Conservation (phyloP, 2,888 invertebrate genomes). For the Drosophila ustulata region DNA sequence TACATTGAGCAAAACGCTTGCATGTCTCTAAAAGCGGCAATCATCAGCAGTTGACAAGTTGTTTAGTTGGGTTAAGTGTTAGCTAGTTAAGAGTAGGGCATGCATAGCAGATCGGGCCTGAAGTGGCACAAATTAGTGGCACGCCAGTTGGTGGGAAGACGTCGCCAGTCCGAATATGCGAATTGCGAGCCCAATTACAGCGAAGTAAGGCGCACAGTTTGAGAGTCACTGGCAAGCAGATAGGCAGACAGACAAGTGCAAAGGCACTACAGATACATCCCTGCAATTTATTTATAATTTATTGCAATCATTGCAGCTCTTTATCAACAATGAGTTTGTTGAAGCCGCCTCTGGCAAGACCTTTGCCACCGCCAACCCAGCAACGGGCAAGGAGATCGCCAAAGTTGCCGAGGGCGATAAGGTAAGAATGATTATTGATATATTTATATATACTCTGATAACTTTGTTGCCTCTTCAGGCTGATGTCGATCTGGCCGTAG, state of each 20-base stretch:
- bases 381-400: conserved; percentile 90
- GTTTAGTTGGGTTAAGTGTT: conserved; percentile 26
- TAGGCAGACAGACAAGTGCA: not conserved
- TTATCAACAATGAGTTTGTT: conserved; percentile 93
- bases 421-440: conserved; percentile 85
- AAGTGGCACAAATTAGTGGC: conserved; percentile 38
- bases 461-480: conserved; percentile 85
- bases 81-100: conserved; percentile 5
- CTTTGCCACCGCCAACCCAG: conserved; percentile 94
- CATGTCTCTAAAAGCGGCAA: conserved; percentile 38
- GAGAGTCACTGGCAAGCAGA: not conserved
- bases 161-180: conserved; percentile 5
- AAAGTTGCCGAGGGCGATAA: conserved; percentile 94
- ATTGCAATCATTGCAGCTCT: conserved; percentile 87
- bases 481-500: conserved; percentile 92
- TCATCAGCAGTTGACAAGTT: conserved; percentile 37
- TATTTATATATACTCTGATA: not conserved
- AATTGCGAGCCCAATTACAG: conserved; percentile 31
- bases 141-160: conserved; percentile 11
- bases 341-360: conserved; percentile 93
- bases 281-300: not conserved
- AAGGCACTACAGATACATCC: not conserved
- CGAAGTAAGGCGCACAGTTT: conserved; percentile 35
- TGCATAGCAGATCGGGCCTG: conserved; percentile 4
- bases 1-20: conserved; percentile 37